Base-by-base conservation (phyloP, 1,140 invertebrate genomes). In the Eupristina koningsbergeri region DNA sequence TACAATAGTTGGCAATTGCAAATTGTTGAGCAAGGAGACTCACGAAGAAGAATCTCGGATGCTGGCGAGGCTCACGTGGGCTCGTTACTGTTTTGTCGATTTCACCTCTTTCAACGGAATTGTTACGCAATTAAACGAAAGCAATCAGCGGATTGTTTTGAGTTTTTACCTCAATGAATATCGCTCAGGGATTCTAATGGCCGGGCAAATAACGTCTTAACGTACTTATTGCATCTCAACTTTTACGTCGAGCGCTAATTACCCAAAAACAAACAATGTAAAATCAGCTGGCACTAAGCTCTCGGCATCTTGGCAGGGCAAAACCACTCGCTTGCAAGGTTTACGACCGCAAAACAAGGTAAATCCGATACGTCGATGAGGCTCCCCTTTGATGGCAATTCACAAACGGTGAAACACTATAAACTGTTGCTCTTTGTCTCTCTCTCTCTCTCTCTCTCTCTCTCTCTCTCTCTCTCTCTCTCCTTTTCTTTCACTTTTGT, bases 311-410 rank as follows among this genome's bases (percentile, higher is more conserved):
- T 6, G 3, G 15, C 53, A 36, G 11, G 41, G 63, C 29, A 82
- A 61, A 64, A 74, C 64, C 39, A 75, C 34, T 50, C 53, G 8
- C n/a, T 31, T 17, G 34, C 41, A 26, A 58, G 75, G 61, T 83
- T 83, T 83, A 83, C 75, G 75, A 50, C 75, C 81, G 81, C 81
- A 78, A 83, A 77, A 78, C 81, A 83, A 69, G 75, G 29, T 78
- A 71, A 83, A 83, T 83, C 75, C 81, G 74, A 83, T 83, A 67
- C 63, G 58, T 81, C 79, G 80, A 74, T 45, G 69, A 50, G 67
- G 36, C 71, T 64, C 50, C 47, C 71, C 81, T 76, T 76, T 82
- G 75, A 82, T 82, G 73, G 73, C 81, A 58, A 81, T 75, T 36
- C 69, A 53, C 69, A 36, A 64, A 50, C 73, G 80, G 71, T 82